A percentile compares a stretch with the other conserved stretches of the same genome.
Conservation (phyloP, 2,113 vertebrate species). For the Blennius ocellaris region DNA sequence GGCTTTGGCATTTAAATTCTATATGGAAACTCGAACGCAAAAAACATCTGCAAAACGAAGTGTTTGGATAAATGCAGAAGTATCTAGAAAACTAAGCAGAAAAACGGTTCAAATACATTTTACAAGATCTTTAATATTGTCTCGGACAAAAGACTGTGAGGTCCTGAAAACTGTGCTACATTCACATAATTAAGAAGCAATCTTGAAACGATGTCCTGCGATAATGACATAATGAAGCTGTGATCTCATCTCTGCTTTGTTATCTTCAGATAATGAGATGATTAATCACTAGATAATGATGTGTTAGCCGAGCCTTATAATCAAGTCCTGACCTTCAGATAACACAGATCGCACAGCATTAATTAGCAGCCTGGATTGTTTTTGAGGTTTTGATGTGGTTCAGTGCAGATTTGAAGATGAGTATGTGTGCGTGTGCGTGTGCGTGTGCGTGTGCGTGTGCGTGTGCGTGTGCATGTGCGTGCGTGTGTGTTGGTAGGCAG, state of each 20-base stretch:
- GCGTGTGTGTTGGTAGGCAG: too few relatives aligned
- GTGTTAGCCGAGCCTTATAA: not conserved
- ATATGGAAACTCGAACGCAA: too few relatives aligned
- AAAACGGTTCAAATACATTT: not conserved
- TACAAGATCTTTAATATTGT: not conserved
- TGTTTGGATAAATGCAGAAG: too few relatives aligned
- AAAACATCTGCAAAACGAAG: too few relatives aligned
- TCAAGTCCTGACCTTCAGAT: conserved; percentile 8
- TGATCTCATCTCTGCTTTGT: conserved; percentile 38
- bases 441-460: too few relatives aligned
- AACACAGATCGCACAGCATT: not conserved
- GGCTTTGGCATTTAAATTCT: too few relatives aligned
- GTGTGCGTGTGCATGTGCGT: too few relatives aligned
- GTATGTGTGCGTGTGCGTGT: too few relatives aligned
- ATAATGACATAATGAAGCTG: conserved; percentile 48
- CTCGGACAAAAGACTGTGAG: not conserved
- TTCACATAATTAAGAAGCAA: conserved; percentile 2
- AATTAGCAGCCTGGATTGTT: not conserved
- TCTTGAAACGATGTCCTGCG: conserved; percentile 4
- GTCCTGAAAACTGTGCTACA: not conserved
- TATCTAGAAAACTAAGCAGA: too few relatives aligned
- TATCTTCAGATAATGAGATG: conserved; percentile 9
- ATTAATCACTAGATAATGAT: not conserved
- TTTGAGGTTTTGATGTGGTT: not conserved
- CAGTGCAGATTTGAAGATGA: not conserved